Percentiles rank a stretch among this genome's conserved stretches.
Evolutionary conservation across 2,888 invertebrate species (phyloP).

Genomic region (Ectemnius continuus): DNA sequence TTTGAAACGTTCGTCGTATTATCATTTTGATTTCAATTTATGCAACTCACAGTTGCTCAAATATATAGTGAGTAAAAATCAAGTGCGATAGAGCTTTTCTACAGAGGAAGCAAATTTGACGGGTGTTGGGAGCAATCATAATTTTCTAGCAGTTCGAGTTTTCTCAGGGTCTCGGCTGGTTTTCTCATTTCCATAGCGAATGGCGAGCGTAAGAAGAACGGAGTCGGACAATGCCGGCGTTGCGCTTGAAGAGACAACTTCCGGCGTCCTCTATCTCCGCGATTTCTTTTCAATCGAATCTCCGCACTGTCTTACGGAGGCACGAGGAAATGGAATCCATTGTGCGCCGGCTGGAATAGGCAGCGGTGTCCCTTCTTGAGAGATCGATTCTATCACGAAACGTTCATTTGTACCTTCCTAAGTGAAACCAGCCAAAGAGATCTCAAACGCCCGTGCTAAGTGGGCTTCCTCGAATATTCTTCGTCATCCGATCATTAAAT

Average conservation of each 20-base stretch:
- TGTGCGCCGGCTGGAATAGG: slow-evolving; percentile 12
- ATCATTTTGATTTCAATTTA: too few species aligned
- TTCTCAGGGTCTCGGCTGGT: background rate
- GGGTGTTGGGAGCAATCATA: slow-evolving; percentile 25
- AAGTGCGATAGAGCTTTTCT: background rate
- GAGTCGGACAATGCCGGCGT: slow-evolving; percentile 1
- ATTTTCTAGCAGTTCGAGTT: slow-evolving; percentile 36
- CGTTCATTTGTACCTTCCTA: too few species aligned
- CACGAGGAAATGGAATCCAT: slow-evolving; percentile 16
- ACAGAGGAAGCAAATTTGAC: slow-evolving; percentile 39
- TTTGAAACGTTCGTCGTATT: too few species aligned
- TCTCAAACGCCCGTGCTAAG: too few species aligned
- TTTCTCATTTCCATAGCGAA: slow-evolving; percentile 32
- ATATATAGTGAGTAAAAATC: too few species aligned
- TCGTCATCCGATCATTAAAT: too few species aligned
- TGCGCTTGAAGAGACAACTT: slow-evolving; percentile 22
- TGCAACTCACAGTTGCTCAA: too few species aligned
- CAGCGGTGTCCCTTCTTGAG: slow-evolving; percentile 5
- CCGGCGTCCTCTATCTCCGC: slow-evolving; percentile 33
- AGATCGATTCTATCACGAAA: background rate
- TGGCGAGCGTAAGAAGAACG: slow-evolving; percentile 13
- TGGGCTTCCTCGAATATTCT: too few species aligned
- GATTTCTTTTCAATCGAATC: slow-evolving; percentile 28
- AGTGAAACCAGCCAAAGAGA: too few species aligned
- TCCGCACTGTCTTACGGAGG: slow-evolving; percentile 8